These are phyloP conservation scores for Pristionchus fissidentatus DNA, from an alignment of 2,888 invertebrate genomes.

Conservation along the genomic window DNA sequence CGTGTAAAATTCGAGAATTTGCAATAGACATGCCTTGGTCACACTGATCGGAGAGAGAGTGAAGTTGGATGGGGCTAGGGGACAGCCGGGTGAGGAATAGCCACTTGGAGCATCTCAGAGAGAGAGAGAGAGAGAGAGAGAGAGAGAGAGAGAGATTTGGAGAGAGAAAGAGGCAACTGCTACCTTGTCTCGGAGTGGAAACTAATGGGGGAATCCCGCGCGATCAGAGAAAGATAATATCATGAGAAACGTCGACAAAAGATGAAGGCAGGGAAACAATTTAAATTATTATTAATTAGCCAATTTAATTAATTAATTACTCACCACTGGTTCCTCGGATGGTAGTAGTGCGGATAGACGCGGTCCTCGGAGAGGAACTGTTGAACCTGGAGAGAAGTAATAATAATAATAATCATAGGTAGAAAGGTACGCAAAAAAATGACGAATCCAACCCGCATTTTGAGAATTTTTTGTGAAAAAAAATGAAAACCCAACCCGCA, in stretches of 20 bases:
- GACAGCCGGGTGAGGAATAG: not conserved
- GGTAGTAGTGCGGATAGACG: constrained; percentile 58
- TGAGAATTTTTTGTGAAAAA: too few species aligned
- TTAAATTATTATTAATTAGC: not conserved
- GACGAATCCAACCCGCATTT: too few species aligned
- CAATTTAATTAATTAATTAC: constrained; percentile 43
- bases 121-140: not conserved
- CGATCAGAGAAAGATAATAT: not conserved
- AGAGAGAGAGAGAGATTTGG: not conserved
- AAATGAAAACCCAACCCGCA: too few species aligned
- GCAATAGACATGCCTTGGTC: too few species aligned
- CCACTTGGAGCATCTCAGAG: not conserved
- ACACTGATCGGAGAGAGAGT: not conserved
- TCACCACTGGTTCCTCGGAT: constrained; percentile 62
- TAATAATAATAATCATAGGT: not conserved
- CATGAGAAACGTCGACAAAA: not conserved
- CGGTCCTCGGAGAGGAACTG: constrained; percentile 54
- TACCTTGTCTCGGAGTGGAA: not conserved
- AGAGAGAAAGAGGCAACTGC: not conserved
- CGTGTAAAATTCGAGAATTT: too few species aligned
- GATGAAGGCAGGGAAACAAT: not conserved
- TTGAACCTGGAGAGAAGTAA: constrained; percentile 48
- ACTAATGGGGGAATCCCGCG: constrained; percentile 12
- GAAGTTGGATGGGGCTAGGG: not conserved
- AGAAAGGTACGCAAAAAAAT: not conserved